Evolutionary conservation across 2,797 vertebrate genomes (phyloP), one percentile per base, ranked within the genome.

Genomic region (Columba guinea): DNA sequence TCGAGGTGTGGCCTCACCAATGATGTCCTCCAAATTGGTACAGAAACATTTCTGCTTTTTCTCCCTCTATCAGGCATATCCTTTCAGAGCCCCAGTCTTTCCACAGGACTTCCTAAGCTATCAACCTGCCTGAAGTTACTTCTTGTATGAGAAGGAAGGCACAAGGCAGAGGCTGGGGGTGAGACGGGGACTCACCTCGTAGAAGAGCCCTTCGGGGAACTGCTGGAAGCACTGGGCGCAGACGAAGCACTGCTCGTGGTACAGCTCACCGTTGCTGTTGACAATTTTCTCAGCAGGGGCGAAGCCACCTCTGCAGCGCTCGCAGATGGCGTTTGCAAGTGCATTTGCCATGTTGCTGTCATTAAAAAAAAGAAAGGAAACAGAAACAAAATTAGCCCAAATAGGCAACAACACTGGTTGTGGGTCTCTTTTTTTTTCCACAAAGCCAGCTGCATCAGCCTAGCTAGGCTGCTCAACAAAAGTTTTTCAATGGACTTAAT

Each of bases 151-250:
- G 32, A 77, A 53, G 5, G 58, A 73, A 71, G 63, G 74, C 19
- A 49, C 8, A 52, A 11, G 17, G 44, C 21, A 24, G 56, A 62
- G 26, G 35, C 3, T 18, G n/a, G 37, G 30, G 44, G 41, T 0
- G 10, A 78, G 59, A 35, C 15, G 67, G 21, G 4, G 6, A 9
- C 59, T 93, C 95, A 99, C 99, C 99, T 99, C 99, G 3, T 99
- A 99, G 98, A 99, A 99, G 76, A 99, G 99, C 34, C 99, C 99
- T 59, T 99, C 99, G 0, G 99, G 99, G 93, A 99, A 99, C 97
- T 99, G 99, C 94, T 99, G 99, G 88, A 99, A 99, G 96, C 99
- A 99, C 97, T 99, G 99, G 13, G 99, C 99, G 1, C 99, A 99
- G 78, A 99, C 99, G 0, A 99, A 99, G 96, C 99, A 99, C 97